Percentiles rank a stretch among this genome's conserved stretches.
phyloP scores from a whole-genome alignment of 2,888 invertebrate species.

The Heliconius ismenius region DNA sequence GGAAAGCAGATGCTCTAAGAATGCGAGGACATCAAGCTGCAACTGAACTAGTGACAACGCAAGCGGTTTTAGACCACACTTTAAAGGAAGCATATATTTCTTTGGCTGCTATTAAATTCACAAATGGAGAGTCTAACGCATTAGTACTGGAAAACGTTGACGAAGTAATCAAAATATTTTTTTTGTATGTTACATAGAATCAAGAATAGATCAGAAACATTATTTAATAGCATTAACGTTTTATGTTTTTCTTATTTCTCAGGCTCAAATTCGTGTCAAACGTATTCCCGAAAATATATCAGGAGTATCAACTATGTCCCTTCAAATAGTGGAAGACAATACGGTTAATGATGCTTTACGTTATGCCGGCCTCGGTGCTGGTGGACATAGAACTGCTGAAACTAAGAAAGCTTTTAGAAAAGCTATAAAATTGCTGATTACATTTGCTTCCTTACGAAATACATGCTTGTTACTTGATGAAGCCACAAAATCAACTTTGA shows the following conservation, averaged over 20 bases:
- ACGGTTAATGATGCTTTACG: slow-evolving; percentile 61
- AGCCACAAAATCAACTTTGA: slow-evolving; percentile 67
- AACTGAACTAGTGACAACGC: slow-evolving; percentile 62
- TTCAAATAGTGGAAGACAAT: slow-evolving; percentile 66
- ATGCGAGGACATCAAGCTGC: slow-evolving; percentile 66
- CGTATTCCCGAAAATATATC: slow-evolving; percentile 71
- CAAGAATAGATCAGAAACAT: no score
- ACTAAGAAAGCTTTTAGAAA: slow-evolving; percentile 72
- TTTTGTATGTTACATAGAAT: no score
- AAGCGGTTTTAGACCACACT: slow-evolving; percentile 66
- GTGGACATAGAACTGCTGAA: slow-evolving; percentile 71
- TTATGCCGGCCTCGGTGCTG: slow-evolving; percentile 71
- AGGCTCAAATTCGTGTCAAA: slow-evolving; percentile 74
- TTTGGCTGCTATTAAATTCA: slow-evolving; percentile 73
- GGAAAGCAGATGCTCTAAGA: slow-evolving; percentile 71
- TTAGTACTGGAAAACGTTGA: slow-evolving; percentile 74
- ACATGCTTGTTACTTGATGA: slow-evolving; percentile 68
- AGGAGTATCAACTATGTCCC: slow-evolving; percentile 67
- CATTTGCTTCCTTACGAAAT: slow-evolving; percentile 76
- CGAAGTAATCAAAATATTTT: slow-evolving; percentile 54
- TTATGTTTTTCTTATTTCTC: background rate
- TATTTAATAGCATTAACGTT: background rate
- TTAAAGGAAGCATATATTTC: slow-evolving; percentile 73
- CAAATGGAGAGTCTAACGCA: slow-evolving; percentile 76
- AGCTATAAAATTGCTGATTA: slow-evolving; percentile 69